Evolutionary conservation across 2,797 vertebrate species (phyloP).

Genomic region (Sebastiscus albofasciatus): DNA sequence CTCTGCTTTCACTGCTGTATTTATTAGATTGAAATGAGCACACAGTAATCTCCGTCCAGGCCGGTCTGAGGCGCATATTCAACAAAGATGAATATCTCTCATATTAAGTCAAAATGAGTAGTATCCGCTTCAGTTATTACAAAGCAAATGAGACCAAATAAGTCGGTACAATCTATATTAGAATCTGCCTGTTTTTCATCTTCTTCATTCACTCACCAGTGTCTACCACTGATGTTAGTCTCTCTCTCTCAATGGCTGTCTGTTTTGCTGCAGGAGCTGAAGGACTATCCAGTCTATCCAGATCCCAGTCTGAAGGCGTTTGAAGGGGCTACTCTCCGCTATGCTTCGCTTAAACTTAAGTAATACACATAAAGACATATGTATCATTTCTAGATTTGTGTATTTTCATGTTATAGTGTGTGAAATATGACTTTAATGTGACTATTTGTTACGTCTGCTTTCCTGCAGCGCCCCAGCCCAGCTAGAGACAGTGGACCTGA

Average conservation of each 20-base stretch:
- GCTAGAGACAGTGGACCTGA: conserved; percentile 91
- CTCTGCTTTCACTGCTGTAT: conserved; percentile 1
- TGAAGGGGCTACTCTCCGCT: conserved; percentile 94
- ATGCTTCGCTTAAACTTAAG: conserved; percentile 94
- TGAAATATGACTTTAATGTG: neutral
- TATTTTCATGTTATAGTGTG: neutral
- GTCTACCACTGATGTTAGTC: neutral
- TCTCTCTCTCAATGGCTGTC: conserved; percentile 8
- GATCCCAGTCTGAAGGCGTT: conserved; percentile 97
- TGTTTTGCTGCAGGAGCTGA: conserved; percentile 87
- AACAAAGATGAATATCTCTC: conserved; percentile 31
- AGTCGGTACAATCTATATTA: neutral
- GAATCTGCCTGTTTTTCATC: neutral
- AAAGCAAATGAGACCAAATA: conserved; percentile 1
- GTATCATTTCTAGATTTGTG: neutral
- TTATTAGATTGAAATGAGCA: conserved; percentile 8
- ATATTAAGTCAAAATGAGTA: conserved; percentile 1
- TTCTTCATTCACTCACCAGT: neutral
- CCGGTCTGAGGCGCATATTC: neutral
- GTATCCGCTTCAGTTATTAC: conserved; percentile 2
- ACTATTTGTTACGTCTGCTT: neutral
- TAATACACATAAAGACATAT: conserved; percentile 60
- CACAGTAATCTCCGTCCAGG: neutral
- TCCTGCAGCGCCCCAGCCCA: conserved; percentile 85
- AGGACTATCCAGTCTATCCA: conserved; percentile 94